phyloP scores from a whole-genome alignment of 2,113 vertebrate genomes.

The Melanostigma gelatinosum region DNA sequence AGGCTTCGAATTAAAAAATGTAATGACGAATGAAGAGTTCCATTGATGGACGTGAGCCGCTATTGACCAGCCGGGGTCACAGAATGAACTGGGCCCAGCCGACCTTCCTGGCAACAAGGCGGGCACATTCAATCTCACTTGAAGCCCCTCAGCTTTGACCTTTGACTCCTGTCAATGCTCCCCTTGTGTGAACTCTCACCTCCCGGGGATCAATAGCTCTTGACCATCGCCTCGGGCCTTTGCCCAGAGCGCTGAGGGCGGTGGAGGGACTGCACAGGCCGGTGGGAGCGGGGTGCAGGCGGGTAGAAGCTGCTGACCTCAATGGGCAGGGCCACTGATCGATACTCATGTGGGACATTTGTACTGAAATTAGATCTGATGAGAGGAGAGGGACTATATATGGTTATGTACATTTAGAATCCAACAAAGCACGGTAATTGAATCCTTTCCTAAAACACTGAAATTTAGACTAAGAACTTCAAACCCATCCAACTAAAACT shows the following conservation, averaged over 20 bases:
- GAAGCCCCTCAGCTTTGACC: slow-evolving; percentile 76
- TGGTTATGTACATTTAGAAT: slow-evolving; percentile 9
- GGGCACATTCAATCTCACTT: slow-evolving; percentile 82
- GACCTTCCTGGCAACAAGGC: slow-evolving; percentile 73
- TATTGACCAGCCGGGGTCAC: slow-evolving; percentile 73
- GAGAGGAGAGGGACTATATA: neutral
- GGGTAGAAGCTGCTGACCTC: slow-evolving; percentile 47
- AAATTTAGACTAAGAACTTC: slow-evolving; percentile 31
- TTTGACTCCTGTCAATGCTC: slow-evolving; percentile 54
- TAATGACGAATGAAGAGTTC: slow-evolving; percentile 70
- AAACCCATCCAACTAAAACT: slow-evolving; percentile 10
- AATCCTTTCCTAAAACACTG: neutral
- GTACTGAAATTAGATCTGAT: slow-evolving; percentile 33
- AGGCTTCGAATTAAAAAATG: slow-evolving; percentile 58
- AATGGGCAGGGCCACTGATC: slow-evolving; percentile 33
- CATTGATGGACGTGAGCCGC: slow-evolving; percentile 55
- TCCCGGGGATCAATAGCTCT: slow-evolving; percentile 74
- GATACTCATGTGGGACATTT: slow-evolving; percentile 44
- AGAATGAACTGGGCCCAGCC: slow-evolving; percentile 73
- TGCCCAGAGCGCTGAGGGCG: slow-evolving; percentile 18
- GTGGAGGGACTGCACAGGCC: slow-evolving; percentile 8
- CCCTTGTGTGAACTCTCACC: slow-evolving; percentile 74
- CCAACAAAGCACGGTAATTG: slow-evolving; percentile 23
- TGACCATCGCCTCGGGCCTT: slow-evolving; percentile 68
- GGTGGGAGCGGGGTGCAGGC: slow-evolving; percentile 27